Percentiles rank a stretch among this genome's conserved stretches.
These are phyloP conservation scores for Ametastegia equiseti DNA, from an alignment of 2,888 invertebrate species.

Conservation along the genomic window DNA sequence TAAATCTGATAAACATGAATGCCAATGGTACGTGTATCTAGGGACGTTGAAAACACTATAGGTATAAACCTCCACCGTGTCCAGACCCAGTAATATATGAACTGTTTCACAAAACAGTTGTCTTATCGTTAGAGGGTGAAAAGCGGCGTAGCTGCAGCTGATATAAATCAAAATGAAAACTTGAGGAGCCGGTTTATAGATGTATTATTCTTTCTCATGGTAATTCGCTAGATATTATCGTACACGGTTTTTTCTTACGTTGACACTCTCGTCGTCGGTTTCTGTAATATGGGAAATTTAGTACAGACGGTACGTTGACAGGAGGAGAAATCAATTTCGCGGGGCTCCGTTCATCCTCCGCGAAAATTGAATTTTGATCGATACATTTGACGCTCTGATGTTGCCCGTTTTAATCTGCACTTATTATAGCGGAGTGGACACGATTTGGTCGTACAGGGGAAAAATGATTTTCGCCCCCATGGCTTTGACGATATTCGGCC, in stretches of 20 bases:
- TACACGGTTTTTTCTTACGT: neutral
- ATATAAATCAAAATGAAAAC: neutral
- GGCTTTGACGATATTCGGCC: neutral
- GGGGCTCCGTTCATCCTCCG: neutral
- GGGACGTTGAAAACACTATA: neutral
- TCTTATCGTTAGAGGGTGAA: neutral
- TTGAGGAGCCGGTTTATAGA: neutral
- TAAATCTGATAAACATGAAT: neutral
- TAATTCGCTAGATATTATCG: neutral
- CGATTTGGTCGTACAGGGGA: neutral
- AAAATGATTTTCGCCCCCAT: neutral
- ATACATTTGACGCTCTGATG: neutral
- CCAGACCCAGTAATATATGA: neutral
- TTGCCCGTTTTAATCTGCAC: neutral
- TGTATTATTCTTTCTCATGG: neutral
- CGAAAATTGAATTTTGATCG: slow-evolving; percentile 28
- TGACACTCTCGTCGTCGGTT: neutral
- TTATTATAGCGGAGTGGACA: neutral
- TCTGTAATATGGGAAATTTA: neutral
- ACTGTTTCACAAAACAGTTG: neutral
- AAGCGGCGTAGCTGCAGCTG: neutral
- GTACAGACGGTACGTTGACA: neutral
- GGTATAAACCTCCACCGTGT: neutral
- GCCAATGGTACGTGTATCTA: neutral
- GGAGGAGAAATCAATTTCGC: slow-evolving; percentile 25